Evolutionary conservation across 2,888 invertebrate species (phyloP), one percentile per base, ranked within the genome.

Genomic region (Emmelina monodactyla): DNA sequence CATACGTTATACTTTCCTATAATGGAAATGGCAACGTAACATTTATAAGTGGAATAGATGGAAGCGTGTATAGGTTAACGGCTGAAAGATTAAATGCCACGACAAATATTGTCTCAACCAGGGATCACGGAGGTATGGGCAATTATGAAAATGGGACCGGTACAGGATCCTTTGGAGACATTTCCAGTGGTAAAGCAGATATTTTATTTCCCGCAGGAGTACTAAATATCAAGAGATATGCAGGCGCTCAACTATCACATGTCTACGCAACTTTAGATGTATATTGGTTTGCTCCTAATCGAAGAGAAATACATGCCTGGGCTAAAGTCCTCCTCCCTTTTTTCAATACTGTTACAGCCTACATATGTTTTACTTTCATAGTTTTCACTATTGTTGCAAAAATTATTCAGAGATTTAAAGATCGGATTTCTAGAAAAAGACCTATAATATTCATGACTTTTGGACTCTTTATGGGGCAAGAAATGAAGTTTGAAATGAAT

Each of bases 401-500:
- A 33, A 5, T 55, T 2, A 39, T 49, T 7, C 48, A 39, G 19
- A 48, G 45, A 31, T 49, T 43, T 38, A 19, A 19, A 19, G 34
- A 40, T 16, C 32, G 40, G 16, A 41, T 40, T 6, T 34, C 40
- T 29, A 37, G 33, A 9, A 43, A 32, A 22, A 37, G 40, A 14
- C 39, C 40, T 16, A 41, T 56, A 12, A 15, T 51, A 2, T 61
- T 55, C 38, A 47, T 50, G 34, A 46, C 59, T 4, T 54, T 59
- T 10, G 48, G 49, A 10, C 44, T 68, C 38, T 60, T 68, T 39
- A 41, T 71, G n/a, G 68, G 69, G 1, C 62, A 66, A 41, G 44
- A 43, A 31, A 47, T 51, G 1, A 51, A 48, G 10, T 58, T 62
- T 31, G 41, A 49, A 33, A 57, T 62, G 0, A 51, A 52, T 22